Evolutionary conservation across 2,888 invertebrate genomes (phyloP), one percentile per base, ranked within the genome.

Genomic region (Caenorhabditis auriculariae): DNA sequence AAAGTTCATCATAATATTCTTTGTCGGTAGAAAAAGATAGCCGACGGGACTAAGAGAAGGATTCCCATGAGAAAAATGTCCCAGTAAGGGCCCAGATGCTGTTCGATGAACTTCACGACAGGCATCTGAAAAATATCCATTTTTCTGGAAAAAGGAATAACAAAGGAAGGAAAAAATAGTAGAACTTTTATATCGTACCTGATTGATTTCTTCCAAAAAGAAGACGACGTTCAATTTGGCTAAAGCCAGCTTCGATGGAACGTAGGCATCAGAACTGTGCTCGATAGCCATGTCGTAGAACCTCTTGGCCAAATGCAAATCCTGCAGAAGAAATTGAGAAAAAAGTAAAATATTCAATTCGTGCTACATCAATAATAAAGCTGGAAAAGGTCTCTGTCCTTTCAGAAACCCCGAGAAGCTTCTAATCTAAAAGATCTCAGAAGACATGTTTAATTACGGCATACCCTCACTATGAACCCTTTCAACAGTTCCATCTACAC

Each of bases 281-380:
- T 94, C 91, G 0, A 91, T 91, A 0, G 95, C 94, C 83, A 91
- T 87, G 86, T 98, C 98, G 85, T 96, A 98, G 83, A 91, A 91
- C 26, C 98, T 87, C 85, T 99, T 99, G 26, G 98, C 98, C 58
- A 98, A 85, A 85, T 98, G 93, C 80, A 92, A 88, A 85, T 98
- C 88, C 86, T 85, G 64, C 12, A 65, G 37, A 9, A 39, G 21
- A n/a, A 51, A 39, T 23, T n/a, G n/a, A n/a, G n/a, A n/a, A n/a
- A n/a, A n/a, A n/a, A n/a, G n/a, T n/a, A n/a, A n/a, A n/a, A n/a
- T n/a, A n/a, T n/a, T n/a, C n/a, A 32, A 55, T 60, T 38, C 23
- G 4, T 5, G 43, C 6, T 43, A 19, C 4, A 39, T 6, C 5
- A 39, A 32, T 9, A 12, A 12, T n/a, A 12, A 9, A n/a, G n/a